A percentile compares a stretch with the other conserved stretches of the same genome.
Evolutionary conservation across 2,888 invertebrate species (phyloP).

Genomic region (Pollenia griseotomentosa): DNA sequence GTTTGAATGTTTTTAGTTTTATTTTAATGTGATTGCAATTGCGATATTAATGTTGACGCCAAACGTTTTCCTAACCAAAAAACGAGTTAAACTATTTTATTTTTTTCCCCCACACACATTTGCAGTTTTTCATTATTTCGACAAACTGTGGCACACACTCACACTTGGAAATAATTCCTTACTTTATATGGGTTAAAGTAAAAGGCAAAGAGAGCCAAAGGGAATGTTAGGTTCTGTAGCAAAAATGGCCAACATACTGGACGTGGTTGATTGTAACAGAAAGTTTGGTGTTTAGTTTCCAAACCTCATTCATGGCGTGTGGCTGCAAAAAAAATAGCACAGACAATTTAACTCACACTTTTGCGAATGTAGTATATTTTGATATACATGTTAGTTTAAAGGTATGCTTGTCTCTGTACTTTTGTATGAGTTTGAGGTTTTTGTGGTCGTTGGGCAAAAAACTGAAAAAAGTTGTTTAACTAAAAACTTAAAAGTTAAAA

Average conservation of each 20-base stretch:
- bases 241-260: slow-evolving; percentile 52
- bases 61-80: slow-evolving; percentile 64
- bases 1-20: slow-evolving; percentile 39
- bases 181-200: background rate
- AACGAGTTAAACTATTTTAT: slow-evolving; percentile 52
- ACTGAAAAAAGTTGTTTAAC: background rate
- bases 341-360: background rate
- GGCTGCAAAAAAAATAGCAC: slow-evolving; percentile 14
- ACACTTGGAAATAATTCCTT: background rate
- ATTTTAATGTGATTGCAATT: slow-evolving; percentile 80
- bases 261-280: slow-evolving; percentile 70
- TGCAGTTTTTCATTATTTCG: slow-evolving; percentile 41
- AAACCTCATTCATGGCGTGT: slow-evolving; percentile 70
- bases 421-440: slow-evolving; percentile 56
- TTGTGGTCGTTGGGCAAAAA: slow-evolving; percentile 33
- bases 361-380: background rate
- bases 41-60: slow-evolving; percentile 74
- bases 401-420: slow-evolving; percentile 34
- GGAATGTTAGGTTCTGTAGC: background rate
- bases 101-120: slow-evolving; percentile 21
- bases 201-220: background rate
- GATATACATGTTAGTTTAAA: slow-evolving; percentile 33
- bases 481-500: slow-evolving; percentile 31
- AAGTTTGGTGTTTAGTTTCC: slow-evolving; percentile 66
- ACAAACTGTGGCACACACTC: slow-evolving; percentile 37